phyloP scores from a whole-genome alignment of 2,113 vertebrate species.

The Lanius ludovicianus region DNA sequence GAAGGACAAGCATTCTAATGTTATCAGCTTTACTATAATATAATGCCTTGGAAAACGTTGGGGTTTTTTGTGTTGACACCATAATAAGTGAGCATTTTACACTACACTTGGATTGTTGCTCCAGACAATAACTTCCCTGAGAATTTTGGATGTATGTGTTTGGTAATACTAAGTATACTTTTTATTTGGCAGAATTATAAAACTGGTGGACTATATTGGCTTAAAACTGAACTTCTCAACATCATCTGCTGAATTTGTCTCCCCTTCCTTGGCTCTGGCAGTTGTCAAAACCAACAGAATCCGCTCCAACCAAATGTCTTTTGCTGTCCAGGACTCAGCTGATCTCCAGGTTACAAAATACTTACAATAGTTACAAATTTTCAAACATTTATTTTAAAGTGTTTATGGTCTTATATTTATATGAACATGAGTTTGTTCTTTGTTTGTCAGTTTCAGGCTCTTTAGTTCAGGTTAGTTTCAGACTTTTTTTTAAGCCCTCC shows the following conservation, averaged over 20 bases:
- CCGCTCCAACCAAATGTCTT: slow-evolving; percentile 76
- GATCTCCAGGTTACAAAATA: slow-evolving; percentile 80
- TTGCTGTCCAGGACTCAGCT: slow-evolving; percentile 76
- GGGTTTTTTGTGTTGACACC: background rate
- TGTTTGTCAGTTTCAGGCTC: background rate
- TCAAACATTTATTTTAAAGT: background rate
- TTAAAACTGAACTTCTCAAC: slow-evolving; percentile 79
- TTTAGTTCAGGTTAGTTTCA: background rate
- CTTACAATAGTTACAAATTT: background rate
- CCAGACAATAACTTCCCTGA: background rate
- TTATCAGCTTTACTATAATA: background rate
- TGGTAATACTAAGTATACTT: background rate
- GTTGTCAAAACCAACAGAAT: slow-evolving; percentile 77
- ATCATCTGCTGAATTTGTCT: slow-evolving; percentile 63
- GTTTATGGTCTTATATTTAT: background rate
- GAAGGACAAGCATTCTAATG: background rate
- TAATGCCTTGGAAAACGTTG: background rate
- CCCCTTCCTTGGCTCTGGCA: slow-evolving; percentile 82
- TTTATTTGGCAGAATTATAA: slow-evolving; percentile 80
- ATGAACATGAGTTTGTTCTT: background rate
- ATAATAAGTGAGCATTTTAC: background rate
- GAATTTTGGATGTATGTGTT: background rate
- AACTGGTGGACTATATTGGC: slow-evolving; percentile 82
- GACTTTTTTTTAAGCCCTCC: background rate
- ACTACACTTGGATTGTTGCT: background rate